These are phyloP conservation scores for Eurois occulta DNA, from an alignment of 2,888 invertebrate genomes.

Conservation along the genomic window DNA sequence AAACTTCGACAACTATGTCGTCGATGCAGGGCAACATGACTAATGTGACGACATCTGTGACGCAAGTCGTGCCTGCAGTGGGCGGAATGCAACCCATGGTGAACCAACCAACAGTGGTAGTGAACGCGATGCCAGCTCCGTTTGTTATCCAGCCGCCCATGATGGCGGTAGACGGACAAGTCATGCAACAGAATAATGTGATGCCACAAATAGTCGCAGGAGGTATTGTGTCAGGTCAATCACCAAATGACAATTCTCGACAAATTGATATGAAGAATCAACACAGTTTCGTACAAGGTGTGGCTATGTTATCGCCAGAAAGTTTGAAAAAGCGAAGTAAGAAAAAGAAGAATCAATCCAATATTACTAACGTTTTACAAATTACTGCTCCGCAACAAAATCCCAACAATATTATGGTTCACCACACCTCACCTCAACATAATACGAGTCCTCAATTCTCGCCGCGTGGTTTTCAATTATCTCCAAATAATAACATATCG, in stretches of 20 bases:
- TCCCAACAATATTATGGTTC: constrained; percentile 91
- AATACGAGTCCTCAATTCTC: constrained; percentile 91
- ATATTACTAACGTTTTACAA: constrained; percentile 93
- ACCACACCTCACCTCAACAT: constrained; percentile 87
- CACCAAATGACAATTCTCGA: constrained; percentile 86
- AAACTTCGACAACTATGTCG: constrained; percentile 89
- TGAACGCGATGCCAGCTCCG: constrained; percentile 94
- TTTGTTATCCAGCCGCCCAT: constrained; percentile 95
- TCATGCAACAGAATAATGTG: constrained; percentile 92
- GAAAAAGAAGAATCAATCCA: constrained; percentile 93
- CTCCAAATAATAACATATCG: constrained; percentile 92
- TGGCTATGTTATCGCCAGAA: constrained; percentile 92
- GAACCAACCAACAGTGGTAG: constrained; percentile 94
- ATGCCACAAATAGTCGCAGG: constrained; percentile 93
- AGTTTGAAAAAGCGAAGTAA: constrained; percentile 92
- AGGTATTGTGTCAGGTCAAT: constrained; percentile 91
- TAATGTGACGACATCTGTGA: constrained; percentile 92
- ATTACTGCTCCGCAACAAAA: constrained; percentile 92
- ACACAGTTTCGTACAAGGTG: constrained; percentile 83
- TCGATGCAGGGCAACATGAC: constrained; percentile 92
- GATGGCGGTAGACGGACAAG: constrained; percentile 94
- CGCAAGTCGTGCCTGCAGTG: constrained; percentile 92
- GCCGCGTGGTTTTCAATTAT: constrained; percentile 94
- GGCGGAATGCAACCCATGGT: constrained; percentile 92
- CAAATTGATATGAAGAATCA: constrained; percentile 90